These are phyloP conservation scores for Patella caerulea DNA, from an alignment of 2,888 invertebrate genomes.

Conservation along the genomic window DNA sequence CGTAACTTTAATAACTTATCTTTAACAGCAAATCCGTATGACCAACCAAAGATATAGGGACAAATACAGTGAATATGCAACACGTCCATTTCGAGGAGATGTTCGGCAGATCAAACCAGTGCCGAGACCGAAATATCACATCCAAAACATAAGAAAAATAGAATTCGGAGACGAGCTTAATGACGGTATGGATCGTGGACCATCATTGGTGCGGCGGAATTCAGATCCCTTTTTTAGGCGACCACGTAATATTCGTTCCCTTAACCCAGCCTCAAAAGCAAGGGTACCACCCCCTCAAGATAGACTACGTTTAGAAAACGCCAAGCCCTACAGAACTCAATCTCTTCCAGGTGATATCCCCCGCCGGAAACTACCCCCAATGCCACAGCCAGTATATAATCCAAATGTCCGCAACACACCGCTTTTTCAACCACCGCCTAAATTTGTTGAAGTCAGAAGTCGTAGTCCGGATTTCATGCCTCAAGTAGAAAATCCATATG, in stretches of 20 bases:
- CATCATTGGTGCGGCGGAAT: not conserved
- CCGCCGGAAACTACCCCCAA: not conserved
- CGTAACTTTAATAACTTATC: too few species aligned
- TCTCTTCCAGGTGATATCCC: not conserved
- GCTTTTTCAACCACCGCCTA: not conserved
- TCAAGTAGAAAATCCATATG: not conserved
- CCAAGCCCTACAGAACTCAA: not conserved
- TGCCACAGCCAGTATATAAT: not conserved
- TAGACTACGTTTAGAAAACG: not conserved
- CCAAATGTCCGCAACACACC: not conserved
- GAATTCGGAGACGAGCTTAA: not conserved
- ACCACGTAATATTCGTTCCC: not conserved
- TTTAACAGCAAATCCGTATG: too few species aligned
- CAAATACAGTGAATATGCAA: too few species aligned
- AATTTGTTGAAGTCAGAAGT: not conserved
- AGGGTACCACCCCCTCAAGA: not conserved
- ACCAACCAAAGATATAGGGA: too few species aligned
- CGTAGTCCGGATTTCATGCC: not conserved
- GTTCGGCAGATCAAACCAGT: not conserved
- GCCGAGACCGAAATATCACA: not conserved
- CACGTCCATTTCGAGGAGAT: not conserved
- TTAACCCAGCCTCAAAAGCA: too few species aligned
- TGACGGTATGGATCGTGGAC: not conserved
- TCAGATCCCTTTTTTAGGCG: not conserved
- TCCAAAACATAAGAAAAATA: not conserved